Evolutionary conservation across 2,888 invertebrate genomes (phyloP).

Genomic region (Hoplodrina ambigua): DNA sequence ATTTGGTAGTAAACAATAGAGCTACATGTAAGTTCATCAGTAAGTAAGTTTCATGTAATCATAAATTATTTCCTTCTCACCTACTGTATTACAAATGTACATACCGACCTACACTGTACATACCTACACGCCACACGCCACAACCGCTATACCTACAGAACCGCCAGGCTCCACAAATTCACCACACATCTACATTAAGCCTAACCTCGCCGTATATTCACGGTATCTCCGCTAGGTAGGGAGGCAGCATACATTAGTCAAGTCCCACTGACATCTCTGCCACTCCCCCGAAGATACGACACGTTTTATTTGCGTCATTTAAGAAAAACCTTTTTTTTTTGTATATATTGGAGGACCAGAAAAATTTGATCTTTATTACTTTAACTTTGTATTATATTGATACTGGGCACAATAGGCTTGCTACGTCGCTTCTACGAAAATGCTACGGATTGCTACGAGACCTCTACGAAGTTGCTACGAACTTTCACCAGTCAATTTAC

Average conservation of each 20-base stretch:
- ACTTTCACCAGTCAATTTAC: not conserved
- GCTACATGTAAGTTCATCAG: not conserved
- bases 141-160: constrained; percentile 30
- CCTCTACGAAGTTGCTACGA: constrained; percentile 15
- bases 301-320: constrained; percentile 58
- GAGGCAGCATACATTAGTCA: constrained; percentile 64
- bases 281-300: constrained; percentile 59
- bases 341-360: not conserved
- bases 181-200: constrained; percentile 57
- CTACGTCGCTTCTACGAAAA: constrained; percentile 8
- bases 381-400: not conserved
- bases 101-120: not conserved
- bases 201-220: constrained; percentile 61
- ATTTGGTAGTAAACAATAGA: not conserved
- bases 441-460: constrained; percentile 16
- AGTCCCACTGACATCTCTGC: constrained; percentile 58
- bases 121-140: not conserved
- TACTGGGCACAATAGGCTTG: not conserved
- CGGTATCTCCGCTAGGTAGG: constrained; percentile 54
- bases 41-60: not conserved
- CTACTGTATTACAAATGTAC: not conserved
- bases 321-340: constrained; percentile 39
- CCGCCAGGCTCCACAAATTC: constrained; percentile 38
- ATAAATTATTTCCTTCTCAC: not conserved
- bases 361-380: constrained; percentile 8